Evolutionary conservation across 2,113 vertebrate species (phyloP).

Genomic region (Accipiter cooperii): DNA sequence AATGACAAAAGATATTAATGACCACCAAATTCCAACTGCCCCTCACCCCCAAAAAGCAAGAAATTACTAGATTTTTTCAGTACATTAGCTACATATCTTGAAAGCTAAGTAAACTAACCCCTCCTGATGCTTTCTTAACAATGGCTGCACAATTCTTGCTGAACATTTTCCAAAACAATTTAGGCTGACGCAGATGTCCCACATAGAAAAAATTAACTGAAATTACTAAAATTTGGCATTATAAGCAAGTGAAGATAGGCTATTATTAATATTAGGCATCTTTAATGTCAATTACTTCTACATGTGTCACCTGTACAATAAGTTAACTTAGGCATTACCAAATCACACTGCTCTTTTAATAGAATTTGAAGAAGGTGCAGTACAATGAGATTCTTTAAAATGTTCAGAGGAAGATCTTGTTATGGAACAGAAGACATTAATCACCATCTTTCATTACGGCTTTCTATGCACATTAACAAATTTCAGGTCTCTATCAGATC

Average conservation of each 20-base stretch:
- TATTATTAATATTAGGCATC: background rate
- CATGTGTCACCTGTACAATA: background rate
- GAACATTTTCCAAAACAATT: background rate
- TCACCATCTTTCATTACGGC: background rate
- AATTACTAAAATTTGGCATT: background rate
- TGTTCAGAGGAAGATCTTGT: background rate
- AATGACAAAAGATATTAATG: background rate
- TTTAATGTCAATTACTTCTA: background rate
- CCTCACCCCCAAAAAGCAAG: accelerated
- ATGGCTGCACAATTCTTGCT: background rate
- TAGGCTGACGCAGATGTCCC: background rate
- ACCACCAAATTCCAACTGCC: background rate
- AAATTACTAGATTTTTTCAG: background rate
- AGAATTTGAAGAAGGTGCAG: background rate
- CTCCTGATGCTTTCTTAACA: background rate
- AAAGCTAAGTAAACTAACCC: background rate
- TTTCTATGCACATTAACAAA: background rate
- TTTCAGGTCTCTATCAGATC: background rate
- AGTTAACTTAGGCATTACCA: background rate
- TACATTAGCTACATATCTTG: background rate
- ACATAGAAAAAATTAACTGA: background rate
- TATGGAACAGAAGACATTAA: background rate
- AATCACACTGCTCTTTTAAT: background rate
- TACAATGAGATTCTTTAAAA: background rate
- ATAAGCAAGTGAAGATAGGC: background rate